Evolutionary conservation across 1,140 invertebrate genomes (phyloP).

Genomic region (Drosophila subobscura): DNA sequence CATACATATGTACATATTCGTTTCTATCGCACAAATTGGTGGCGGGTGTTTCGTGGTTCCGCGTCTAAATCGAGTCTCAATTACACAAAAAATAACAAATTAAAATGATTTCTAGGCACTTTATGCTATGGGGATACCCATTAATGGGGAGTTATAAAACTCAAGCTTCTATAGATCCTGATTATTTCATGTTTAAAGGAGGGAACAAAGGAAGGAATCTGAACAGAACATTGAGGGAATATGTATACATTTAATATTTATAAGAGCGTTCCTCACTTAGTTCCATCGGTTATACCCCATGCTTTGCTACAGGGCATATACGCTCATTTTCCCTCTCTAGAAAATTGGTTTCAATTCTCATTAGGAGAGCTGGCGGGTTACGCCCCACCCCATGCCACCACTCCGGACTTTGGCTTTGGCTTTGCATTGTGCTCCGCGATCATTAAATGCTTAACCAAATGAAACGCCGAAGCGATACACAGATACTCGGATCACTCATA

Average conservation of each 20-base stretch:
- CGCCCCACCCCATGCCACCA: conserved; percentile 13
- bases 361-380: conserved; percentile 48
- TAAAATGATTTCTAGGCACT: too few relatives aligned
- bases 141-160: background rate
- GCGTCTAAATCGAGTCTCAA: conserved; percentile 52
- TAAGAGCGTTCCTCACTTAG: too few relatives aligned
- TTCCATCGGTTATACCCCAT: too few relatives aligned
- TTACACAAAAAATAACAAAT: conserved; percentile 29
- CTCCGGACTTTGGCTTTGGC: conserved; percentile 8
- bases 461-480: conserved; percentile 26
- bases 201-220: background rate
- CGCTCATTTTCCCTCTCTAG: background rate
- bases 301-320: too few relatives aligned
- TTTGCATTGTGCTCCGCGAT: conserved; percentile 13
- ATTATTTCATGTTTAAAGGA: too few relatives aligned
- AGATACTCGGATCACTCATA: too few relatives aligned
- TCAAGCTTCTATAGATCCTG: too few relatives aligned
- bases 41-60: conserved; percentile 19
- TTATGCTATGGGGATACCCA: too few relatives aligned
- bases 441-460: conserved; percentile 61
- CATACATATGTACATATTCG: too few relatives aligned
- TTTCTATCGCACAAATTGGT: conserved; percentile 45
- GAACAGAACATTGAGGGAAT: too few relatives aligned
- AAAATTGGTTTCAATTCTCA: conserved; percentile 32
- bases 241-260: too few relatives aligned